Conservation (phyloP, 1,140 invertebrate genomes). For the Latrodectus geometricus region DNA sequence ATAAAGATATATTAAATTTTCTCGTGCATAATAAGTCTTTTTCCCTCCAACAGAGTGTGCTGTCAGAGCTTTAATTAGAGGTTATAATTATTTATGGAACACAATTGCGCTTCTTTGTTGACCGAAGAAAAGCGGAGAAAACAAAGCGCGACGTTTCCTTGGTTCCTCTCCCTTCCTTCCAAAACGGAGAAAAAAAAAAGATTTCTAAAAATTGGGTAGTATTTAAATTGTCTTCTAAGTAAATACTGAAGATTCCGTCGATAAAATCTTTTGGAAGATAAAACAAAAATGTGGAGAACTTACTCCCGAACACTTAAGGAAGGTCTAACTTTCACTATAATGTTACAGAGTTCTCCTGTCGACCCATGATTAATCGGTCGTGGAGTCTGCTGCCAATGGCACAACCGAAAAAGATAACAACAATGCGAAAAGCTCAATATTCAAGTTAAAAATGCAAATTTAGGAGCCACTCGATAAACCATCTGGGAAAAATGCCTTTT, state of each 20-base stretch:
- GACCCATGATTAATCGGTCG: slow-evolving; percentile 43
- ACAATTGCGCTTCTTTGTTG: not conserved
- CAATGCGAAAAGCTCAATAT: slow-evolving; percentile 37
- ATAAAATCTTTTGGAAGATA: slow-evolving; percentile 3
- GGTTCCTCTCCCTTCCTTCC: too few species aligned
- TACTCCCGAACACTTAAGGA: slow-evolving; percentile 30
- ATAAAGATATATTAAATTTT: too few species aligned
- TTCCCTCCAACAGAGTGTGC: too few species aligned
- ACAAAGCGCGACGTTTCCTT: not conserved
- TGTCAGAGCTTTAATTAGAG: not conserved
- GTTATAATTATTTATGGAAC: not conserved
- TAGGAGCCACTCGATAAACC: slow-evolving; percentile 50
- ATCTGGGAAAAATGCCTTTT: slow-evolving; percentile 59
- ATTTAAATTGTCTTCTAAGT: not conserved
- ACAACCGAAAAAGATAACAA: slow-evolving; percentile 49
- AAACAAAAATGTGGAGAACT: slow-evolving; percentile 28
- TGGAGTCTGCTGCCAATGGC: slow-evolving; percentile 16
- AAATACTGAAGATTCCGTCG: not conserved
- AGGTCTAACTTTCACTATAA: slow-evolving; percentile 31
- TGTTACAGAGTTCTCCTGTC: slow-evolving; percentile 20
- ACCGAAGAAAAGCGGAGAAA: not conserved
- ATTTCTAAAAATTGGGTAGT: not conserved
- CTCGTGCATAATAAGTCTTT: too few species aligned
- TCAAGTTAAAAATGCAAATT: slow-evolving; percentile 60
- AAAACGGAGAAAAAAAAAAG: not conserved